Evolutionary conservation across 1,140 invertebrate genomes (phyloP).

Genomic region (Muscidifurax raptorellus): DNA sequence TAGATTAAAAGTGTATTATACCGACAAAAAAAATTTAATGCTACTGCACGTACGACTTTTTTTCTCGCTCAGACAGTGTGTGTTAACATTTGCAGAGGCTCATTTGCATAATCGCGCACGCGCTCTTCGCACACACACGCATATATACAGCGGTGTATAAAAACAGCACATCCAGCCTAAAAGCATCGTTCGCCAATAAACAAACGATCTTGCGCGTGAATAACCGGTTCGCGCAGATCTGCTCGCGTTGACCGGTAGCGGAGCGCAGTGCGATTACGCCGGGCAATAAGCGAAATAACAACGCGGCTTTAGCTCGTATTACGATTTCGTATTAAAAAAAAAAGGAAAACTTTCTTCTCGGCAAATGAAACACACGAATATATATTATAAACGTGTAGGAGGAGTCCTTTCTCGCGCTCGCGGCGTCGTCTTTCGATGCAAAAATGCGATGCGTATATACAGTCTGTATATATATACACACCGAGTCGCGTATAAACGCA

Average conservation of each 20-base stretch:
- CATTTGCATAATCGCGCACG: background rate
- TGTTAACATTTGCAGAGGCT: background rate
- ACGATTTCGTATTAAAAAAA: constrained; percentile 42
- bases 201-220: constrained; percentile 33
- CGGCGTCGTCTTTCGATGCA: constrained; percentile 58
- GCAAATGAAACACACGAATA: background rate
- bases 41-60: background rate
- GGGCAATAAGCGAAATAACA: constrained; percentile 48
- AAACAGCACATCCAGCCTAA: background rate
- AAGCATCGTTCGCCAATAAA: constrained; percentile 27
- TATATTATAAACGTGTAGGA: background rate
- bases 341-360: constrained; percentile 4
- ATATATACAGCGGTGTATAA: background rate
- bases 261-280: constrained; percentile 20
- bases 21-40: background rate
- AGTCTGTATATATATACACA: background rate
- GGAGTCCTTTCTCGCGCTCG: constrained; percentile 30
- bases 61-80: background rate
- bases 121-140: no score
- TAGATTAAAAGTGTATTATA: background rate
- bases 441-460: constrained; percentile 55
- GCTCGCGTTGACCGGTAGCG: constrained; percentile 42
- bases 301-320: constrained; percentile 17
- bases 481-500: background rate
- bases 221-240: constrained; percentile 39